A percentile compares a stretch with the other conserved stretches of the same genome.
phyloP scores from a whole-genome alignment of 2,888 invertebrate genomes.

The Cephus nigrinus region DNA sequence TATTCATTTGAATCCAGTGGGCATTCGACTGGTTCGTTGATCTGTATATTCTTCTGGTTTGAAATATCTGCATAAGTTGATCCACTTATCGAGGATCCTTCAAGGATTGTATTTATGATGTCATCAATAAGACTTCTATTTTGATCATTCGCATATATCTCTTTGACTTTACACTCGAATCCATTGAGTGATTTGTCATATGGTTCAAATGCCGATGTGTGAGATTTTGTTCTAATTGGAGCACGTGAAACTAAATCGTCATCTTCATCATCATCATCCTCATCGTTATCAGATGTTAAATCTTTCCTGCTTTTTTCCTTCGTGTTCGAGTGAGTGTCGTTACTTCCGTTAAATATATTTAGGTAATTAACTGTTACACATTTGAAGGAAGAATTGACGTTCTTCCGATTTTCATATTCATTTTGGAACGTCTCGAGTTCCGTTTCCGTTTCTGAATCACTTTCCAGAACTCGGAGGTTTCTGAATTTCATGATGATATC shows the following conservation, averaged over 20 bases:
- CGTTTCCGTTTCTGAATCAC: conserved; percentile 5
- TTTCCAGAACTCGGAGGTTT: conserved; percentile 26
- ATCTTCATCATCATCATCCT: conserved; percentile 17
- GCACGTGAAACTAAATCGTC: conserved; percentile 45
- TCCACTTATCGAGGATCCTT: not conserved
- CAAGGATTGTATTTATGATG: too few species aligned
- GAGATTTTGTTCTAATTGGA: conserved; percentile 35
- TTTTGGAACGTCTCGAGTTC: not conserved
- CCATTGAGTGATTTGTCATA: not conserved
- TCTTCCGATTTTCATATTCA: not conserved
- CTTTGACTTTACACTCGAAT: not conserved
- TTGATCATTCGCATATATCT: not conserved
- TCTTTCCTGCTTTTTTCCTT: not conserved
- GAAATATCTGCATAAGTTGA: not conserved
- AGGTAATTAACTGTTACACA: not conserved
- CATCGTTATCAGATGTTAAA: not conserved
- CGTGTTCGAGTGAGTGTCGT: not conserved
- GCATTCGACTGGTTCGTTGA: too few species aligned
- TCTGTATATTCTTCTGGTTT: too few species aligned
- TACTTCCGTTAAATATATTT: not conserved
- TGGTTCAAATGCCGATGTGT: not conserved
- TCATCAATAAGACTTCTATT: not conserved
- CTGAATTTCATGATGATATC: conserved; percentile 42
- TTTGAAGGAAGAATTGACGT: not conserved
- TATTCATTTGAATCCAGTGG: too few species aligned